A percentile compares a stretch with the other conserved stretches of the same genome.
Conservation (phyloP, 1,140 invertebrate species). For the Lepidurus apus region DNA sequence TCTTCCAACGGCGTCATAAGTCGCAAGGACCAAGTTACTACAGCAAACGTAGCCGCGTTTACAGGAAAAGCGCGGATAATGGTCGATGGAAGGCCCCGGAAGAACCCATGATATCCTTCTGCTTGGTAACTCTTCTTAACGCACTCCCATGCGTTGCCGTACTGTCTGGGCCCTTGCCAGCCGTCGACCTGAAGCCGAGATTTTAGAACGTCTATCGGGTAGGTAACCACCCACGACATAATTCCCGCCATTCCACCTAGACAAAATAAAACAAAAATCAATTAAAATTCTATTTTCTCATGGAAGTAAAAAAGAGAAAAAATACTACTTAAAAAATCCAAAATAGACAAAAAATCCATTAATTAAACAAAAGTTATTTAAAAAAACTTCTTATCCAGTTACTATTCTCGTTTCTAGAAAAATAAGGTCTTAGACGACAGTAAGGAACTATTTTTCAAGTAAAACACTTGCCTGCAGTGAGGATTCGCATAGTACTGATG, state of each 20-base stretch:
- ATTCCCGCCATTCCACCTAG: constrained; percentile 69
- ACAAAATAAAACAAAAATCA: background rate
- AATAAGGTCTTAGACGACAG: too few species aligned
- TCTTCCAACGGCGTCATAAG: constrained; percentile 36
- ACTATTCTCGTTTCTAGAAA: too few species aligned
- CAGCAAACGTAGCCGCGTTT: constrained; percentile 84
- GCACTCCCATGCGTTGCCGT: constrained; percentile 65
- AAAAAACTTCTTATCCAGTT: too few species aligned
- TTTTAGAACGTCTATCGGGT: constrained; percentile 85
- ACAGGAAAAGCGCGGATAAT: constrained; percentile 79
- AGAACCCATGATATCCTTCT: constrained; percentile 64
- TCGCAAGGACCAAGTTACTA: constrained; percentile 68
- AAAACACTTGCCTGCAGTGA: constrained; percentile 56
- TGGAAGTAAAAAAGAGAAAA: too few species aligned
- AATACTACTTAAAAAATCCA: too few species aligned
- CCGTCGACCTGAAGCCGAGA: constrained; percentile 64
- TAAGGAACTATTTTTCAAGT: background rate
- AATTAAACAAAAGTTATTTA: too few species aligned
- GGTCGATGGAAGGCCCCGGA: constrained; percentile 66
- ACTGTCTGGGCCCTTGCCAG: constrained; percentile 46
- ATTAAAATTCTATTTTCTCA: too few species aligned
- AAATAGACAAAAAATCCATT: too few species aligned
- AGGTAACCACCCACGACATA: constrained; percentile 75
- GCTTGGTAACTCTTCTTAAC: constrained; percentile 56
- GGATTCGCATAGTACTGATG: constrained; percentile 52